phyloP scores from a whole-genome alignment of 2,888 invertebrate species.

The Athalia circularis region DNA sequence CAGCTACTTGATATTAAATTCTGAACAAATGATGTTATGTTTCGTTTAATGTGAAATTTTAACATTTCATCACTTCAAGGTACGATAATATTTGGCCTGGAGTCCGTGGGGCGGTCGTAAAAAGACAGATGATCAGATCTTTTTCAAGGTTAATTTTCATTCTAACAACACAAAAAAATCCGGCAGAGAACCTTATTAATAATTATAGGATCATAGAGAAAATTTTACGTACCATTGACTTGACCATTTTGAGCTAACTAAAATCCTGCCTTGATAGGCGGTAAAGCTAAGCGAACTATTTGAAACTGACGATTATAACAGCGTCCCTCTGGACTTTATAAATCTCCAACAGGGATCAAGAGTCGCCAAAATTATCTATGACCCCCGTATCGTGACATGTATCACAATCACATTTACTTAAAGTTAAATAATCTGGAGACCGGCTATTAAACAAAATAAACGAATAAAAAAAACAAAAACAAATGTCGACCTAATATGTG shows the following conservation, averaged over 20 bases:
- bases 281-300: not conserved
- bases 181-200: not conserved
- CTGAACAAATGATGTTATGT: no score
- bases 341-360: not conserved
- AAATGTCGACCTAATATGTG: no score
- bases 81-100: no score
- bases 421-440: no score
- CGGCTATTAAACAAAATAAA: no score
- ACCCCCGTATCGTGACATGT: not conserved
- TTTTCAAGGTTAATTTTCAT: no score
- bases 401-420: no score
- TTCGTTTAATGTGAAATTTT: not conserved
- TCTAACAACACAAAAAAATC: not conserved
- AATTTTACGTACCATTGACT: constrained; percentile 5
- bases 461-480: no score
- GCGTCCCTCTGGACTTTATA: not conserved
- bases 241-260: constrained; percentile 9
- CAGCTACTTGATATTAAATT: no score
- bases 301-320: not conserved
- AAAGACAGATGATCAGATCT: no score
- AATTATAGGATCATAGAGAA: not conserved
- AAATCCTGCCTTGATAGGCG: not conserved
- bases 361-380: not conserved
- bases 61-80: no score
- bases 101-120: no score